Conservation (phyloP, 1,140 invertebrate species). For the Drosophila triauraria region DNA sequence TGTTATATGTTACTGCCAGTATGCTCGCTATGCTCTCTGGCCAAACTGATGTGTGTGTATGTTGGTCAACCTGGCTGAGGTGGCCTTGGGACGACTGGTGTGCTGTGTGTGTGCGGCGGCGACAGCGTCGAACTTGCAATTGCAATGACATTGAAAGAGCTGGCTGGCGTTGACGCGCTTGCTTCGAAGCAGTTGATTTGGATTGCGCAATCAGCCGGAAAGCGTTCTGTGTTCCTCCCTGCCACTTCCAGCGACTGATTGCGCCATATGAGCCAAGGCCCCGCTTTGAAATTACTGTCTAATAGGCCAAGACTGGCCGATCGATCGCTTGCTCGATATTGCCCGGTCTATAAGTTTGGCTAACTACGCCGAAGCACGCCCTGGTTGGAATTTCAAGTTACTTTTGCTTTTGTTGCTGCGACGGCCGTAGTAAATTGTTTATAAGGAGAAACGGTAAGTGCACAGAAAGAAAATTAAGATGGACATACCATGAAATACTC, state of each 20-base stretch:
- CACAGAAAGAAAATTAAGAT: slow-evolving; percentile 9
- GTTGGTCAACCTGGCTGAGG: slow-evolving; percentile 64
- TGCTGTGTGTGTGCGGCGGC: slow-evolving; percentile 13
- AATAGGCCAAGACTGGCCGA: slow-evolving; percentile 45
- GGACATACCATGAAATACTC: no score
- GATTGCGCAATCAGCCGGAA: slow-evolving; percentile 62
- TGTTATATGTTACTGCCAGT: slow-evolving; percentile 8
- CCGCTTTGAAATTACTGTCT: slow-evolving; percentile 44
- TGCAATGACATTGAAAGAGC: slow-evolving; percentile 77
- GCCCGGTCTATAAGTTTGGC: slow-evolving; percentile 31
- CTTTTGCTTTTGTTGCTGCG: slow-evolving; percentile 30
- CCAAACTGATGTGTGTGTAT: slow-evolving; percentile 29
- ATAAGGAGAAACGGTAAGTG: slow-evolving; percentile 37
- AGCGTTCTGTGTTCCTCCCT: slow-evolving; percentile 28
- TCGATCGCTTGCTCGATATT: slow-evolving; percentile 39
- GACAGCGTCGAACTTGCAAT: slow-evolving; percentile 49
- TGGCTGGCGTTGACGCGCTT: slow-evolving; percentile 55
- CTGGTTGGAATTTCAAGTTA: slow-evolving; percentile 62
- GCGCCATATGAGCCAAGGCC: slow-evolving; percentile 55
- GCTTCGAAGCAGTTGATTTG: slow-evolving; percentile 15
- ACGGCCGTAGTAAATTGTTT: slow-evolving; percentile 53
- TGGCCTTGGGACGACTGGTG: slow-evolving; percentile 55
- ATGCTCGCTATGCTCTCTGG: slow-evolving; percentile 18
- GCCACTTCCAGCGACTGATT: slow-evolving; percentile 43
- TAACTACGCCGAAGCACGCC: slow-evolving; percentile 52